A percentile compares a stretch with the other conserved stretches of the same genome.
Conservation (phyloP, 2,888 invertebrate genomes). For the Salticus scenicus region DNA sequence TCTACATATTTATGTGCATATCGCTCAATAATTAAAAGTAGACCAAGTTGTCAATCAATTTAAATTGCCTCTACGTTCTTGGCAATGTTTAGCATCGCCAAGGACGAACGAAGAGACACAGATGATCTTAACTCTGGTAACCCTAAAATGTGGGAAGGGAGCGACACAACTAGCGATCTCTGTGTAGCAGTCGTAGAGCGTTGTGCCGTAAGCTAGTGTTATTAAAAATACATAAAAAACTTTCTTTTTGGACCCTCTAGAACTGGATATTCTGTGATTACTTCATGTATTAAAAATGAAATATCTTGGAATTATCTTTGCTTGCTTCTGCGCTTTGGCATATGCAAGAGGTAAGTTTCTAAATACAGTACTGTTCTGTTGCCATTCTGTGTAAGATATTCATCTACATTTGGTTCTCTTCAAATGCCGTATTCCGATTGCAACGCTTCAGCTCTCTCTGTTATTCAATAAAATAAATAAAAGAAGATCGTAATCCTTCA, state of each 20-base stretch:
- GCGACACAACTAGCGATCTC: slow-evolving; percentile 37
- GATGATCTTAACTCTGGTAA: slow-evolving; percentile 40
- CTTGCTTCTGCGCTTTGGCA: slow-evolving; percentile 39
- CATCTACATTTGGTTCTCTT: slow-evolving; percentile 26
- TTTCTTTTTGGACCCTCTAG: slow-evolving; percentile 29
- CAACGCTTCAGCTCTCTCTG: slow-evolving; percentile 5
- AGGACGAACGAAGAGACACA: slow-evolving; percentile 20
- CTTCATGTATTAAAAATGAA: slow-evolving; percentile 58
- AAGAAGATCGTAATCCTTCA: not conserved
- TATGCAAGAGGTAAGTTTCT: slow-evolving; percentile 58
- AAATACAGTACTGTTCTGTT: slow-evolving; percentile 17
- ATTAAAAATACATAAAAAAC: slow-evolving; percentile 13
- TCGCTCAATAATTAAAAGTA: slow-evolving; percentile 40
- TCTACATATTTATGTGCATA: slow-evolving; percentile 6
- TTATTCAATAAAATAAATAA: not conserved
- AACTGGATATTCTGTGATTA: slow-evolving; percentile 66
- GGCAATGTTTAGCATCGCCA: slow-evolving; percentile 25
- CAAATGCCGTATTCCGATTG: slow-evolving; percentile 38
- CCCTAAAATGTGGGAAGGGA: slow-evolving; percentile 45
- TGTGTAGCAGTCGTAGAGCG: slow-evolving; percentile 44
- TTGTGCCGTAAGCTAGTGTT: slow-evolving; percentile 35
- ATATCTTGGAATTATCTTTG: slow-evolving; percentile 61
- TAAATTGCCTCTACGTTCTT: slow-evolving; percentile 16
- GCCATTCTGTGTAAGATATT: slow-evolving; percentile 24
- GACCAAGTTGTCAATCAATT: slow-evolving; percentile 10